Evolutionary conservation across 2,797 vertebrate species (phyloP), one percentile per base, ranked within the genome.

Genomic region (Muscicapa comitata): DNA sequence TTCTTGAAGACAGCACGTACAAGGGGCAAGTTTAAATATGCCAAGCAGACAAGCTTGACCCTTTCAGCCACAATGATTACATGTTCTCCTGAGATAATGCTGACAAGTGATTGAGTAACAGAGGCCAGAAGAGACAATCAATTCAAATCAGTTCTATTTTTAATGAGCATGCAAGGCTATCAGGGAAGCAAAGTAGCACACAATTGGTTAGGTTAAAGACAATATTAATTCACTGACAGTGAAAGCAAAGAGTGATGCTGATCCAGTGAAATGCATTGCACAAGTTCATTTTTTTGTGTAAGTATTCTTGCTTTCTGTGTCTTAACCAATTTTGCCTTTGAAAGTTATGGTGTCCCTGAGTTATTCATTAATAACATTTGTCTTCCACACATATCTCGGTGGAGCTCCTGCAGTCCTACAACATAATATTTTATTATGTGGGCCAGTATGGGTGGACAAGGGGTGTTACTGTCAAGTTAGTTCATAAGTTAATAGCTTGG

Each of bases 91-190:
- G 87, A 93, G 94, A 95, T 93, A 96, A 87, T 5, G 2, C 26
- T 83, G 90, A 79, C 65, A 80, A 93, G 87, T 86, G 91, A 95
- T 48, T 83, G 86, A 96, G 48, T 72, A 97, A 65, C 67, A 77
- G 84, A 90, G 71, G 55, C 92, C 78, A 91, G 76, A 82, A 47
- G n/a, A 91, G 76, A 82, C 50, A 53, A 53, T 53, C 50, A 53
- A 12, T 31, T 53, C 28, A 80, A 95, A 96, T 97, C 93, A 88
- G 81, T 96, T 93, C 43, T 88, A 43, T 73, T 53, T 66, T 70
- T 97, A 97, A 97, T 94, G 85, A 97, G 88, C 62, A 48, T 17
- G 17, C 28, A 84, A 81, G 43, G 66, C 47, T 71, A 77, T 95
- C n/a, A 4, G 40, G 80, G 55, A 95, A 82, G 54, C 47, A 91